Conservation (phyloP, 2,888 invertebrate species). For the Teinopalpus imperialis region DNA sequence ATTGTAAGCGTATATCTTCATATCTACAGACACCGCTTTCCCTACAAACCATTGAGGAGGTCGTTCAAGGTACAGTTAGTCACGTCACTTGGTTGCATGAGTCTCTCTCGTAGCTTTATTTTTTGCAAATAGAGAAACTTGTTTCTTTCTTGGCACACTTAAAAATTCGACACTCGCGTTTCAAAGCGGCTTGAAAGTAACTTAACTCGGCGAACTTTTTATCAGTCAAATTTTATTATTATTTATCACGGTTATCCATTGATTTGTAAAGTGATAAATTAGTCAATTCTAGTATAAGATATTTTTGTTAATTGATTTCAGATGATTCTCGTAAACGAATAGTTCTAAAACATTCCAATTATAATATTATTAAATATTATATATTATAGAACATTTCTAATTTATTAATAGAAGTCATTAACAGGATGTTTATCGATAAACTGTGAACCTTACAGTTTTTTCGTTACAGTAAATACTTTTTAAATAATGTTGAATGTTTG, state of each 20-base stretch:
- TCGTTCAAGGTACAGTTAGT: constrained; percentile 50
- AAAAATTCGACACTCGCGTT: constrained; percentile 41
- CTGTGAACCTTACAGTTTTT: too few relatives aligned
- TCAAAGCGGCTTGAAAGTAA: constrained; percentile 36
- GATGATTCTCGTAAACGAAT: too few relatives aligned
- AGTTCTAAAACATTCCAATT: too few relatives aligned
- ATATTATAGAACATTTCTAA: too few relatives aligned
- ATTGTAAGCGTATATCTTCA: constrained; percentile 3
- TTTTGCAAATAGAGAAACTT: constrained; percentile 52
- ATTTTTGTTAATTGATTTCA: too few relatives aligned
- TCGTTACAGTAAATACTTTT: too few relatives aligned
- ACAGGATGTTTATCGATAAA: too few relatives aligned
- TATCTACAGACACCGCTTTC: constrained; percentile 44
- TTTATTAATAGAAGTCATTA: too few relatives aligned
- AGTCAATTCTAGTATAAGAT: constrained; percentile 3
- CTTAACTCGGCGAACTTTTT: constrained; percentile 20
- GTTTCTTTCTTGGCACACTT: constrained; percentile 35
- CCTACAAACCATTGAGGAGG: constrained; percentile 48
- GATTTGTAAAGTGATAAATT: constrained; percentile 4
- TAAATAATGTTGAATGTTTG: too few relatives aligned
- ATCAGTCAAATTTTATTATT: constrained; percentile 28
- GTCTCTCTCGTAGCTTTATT: constrained; percentile 42
- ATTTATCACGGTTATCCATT: constrained; percentile 8
- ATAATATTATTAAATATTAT: too few relatives aligned
- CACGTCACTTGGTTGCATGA: constrained; percentile 46